Percentiles rank a stretch among this genome's conserved stretches.
phyloP scores from a whole-genome alignment of 2,888 invertebrate species.

The Nomada fucata region DNA sequence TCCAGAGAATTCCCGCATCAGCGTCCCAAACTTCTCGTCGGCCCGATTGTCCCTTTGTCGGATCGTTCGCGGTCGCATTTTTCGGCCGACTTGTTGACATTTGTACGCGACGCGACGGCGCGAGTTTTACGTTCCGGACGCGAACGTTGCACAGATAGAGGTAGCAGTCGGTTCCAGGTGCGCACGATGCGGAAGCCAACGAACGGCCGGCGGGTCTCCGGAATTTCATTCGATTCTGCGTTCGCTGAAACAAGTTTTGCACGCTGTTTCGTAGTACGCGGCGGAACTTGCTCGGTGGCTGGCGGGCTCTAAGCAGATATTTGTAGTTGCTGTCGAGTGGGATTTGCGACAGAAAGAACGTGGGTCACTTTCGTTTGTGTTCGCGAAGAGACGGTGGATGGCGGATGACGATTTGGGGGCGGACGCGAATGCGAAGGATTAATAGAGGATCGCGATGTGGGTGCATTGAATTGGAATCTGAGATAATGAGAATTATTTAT shows the following conservation, averaged over 20 bases:
- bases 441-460: no score
- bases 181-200: slow-evolving; percentile 62
- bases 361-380: background rate
- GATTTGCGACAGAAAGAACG: slow-evolving; percentile 4
- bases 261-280: slow-evolving; percentile 48
- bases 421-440: no score
- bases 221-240: slow-evolving; percentile 70
- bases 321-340: background rate
- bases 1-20: slow-evolving; percentile 17
- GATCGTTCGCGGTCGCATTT: slow-evolving; percentile 59
- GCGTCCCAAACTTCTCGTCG: slow-evolving; percentile 21
- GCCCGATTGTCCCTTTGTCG: slow-evolving; percentile 32
- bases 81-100: slow-evolving; percentile 73
- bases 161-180: slow-evolving; percentile 66
- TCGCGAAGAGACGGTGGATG: no score
- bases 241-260: slow-evolving; percentile 65
- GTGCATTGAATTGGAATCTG: no score
- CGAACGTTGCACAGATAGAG: slow-evolving; percentile 53
- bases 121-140: slow-evolving; percentile 64
- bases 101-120: slow-evolving; percentile 40
- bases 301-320: slow-evolving; percentile 1
- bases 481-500: no score
- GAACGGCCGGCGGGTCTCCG: slow-evolving; percentile 46
- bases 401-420: no score
- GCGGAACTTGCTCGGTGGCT: slow-evolving; percentile 29